Base-by-base conservation (phyloP, 2,888 invertebrate genomes). In the Salpingus planirostris region DNA sequence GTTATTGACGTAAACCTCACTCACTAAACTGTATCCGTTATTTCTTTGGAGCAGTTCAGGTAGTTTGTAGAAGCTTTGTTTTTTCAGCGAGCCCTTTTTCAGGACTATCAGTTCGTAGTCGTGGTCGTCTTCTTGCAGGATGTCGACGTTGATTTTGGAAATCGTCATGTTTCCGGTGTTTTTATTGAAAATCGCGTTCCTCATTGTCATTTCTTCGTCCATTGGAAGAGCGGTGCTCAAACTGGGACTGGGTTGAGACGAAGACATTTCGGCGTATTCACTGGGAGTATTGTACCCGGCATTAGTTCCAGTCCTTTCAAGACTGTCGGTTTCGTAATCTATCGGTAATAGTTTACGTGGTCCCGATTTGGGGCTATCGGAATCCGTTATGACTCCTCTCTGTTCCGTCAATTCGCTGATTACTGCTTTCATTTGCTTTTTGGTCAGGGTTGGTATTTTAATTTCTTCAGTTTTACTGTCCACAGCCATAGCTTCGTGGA, bases 131-230 rank as follows among this genome's bases (percentile, higher is more conserved):
- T 52, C 47, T 8, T 38, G 36, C 8, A 46, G 38, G 10, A 34
- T 36, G 26, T 50, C 50, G 38, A 49, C 42, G 29, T 50, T 52
- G 4, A 66, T 36, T 38, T 65, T 67, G 0, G 68, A 65, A 13
- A 65, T 69, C 2, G 71, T 73, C 55, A 62, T 62, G 29, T 72
- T 74, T 13, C 73, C 75, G 1, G 75, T 74, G 43, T 70, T 65
- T 4, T 69, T 66, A 57, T 79, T 78, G 41, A 83, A 80, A 2
- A 85, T 73, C 2, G 81, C 80, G 53, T 86, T 84, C 47, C 76
- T 70, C 69, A 85, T 83, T 13, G 83, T 85, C 43, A 86, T 65
- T 59, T 86, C 85, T 66, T 86, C 86, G 54, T 85, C 84, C 56
- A 85, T 67, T 0, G 85, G 86, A 31, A 86, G 59, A 1, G 83